Percentiles rank a stretch among this genome's conserved stretches.
Evolutionary conservation across 2,888 invertebrate genomes (phyloP).

Genomic region (Drosophila kuntzei): DNA sequence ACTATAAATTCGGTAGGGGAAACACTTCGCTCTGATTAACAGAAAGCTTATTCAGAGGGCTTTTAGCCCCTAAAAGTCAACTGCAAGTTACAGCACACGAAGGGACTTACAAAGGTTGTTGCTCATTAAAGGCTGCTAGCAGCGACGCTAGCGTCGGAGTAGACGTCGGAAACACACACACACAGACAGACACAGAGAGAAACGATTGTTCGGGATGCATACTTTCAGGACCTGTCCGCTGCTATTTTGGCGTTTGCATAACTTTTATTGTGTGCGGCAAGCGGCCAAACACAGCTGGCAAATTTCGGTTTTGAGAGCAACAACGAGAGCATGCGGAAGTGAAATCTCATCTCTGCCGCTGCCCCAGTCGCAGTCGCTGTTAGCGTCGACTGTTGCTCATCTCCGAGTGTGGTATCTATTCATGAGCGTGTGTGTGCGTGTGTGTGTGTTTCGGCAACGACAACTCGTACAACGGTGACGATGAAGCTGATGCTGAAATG

Average conservation of each 20-base stretch:
- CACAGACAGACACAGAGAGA: conserved; percentile 1
- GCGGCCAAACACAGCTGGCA: conserved; percentile 52
- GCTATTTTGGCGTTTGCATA: conserved; percentile 76
- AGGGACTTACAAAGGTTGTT: conserved; percentile 45
- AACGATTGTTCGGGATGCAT: conserved; percentile 57
- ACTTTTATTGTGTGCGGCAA: conserved; percentile 70
- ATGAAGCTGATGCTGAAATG: conserved; percentile 69
- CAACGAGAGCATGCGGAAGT: conserved; percentile 67
- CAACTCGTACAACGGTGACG: conserved; percentile 29
- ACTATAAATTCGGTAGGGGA: conserved; percentile 41
- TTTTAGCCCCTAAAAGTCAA: conserved; percentile 35
- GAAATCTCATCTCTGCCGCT: conserved; percentile 44
- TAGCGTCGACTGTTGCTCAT: conserved; percentile 76
- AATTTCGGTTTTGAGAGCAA: conserved; percentile 56
- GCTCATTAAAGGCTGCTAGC: conserved; percentile 45
- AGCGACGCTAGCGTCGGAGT: conserved; percentile 18
- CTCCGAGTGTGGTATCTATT: conserved; percentile 49
- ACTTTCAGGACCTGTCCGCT: conserved; percentile 61
- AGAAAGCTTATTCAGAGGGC: conserved; percentile 28
- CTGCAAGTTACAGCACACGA: conserved; percentile 30
- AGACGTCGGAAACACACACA: conserved; percentile 10
- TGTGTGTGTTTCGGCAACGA: conserved; percentile 37
- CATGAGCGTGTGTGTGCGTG: conserved; percentile 29
- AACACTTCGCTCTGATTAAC: conserved; percentile 6
- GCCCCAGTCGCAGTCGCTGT: conserved; percentile 32